Evolutionary conservation across 2,888 invertebrate genomes (phyloP).

Genomic region (Cylindroiulus punctatus): DNA sequence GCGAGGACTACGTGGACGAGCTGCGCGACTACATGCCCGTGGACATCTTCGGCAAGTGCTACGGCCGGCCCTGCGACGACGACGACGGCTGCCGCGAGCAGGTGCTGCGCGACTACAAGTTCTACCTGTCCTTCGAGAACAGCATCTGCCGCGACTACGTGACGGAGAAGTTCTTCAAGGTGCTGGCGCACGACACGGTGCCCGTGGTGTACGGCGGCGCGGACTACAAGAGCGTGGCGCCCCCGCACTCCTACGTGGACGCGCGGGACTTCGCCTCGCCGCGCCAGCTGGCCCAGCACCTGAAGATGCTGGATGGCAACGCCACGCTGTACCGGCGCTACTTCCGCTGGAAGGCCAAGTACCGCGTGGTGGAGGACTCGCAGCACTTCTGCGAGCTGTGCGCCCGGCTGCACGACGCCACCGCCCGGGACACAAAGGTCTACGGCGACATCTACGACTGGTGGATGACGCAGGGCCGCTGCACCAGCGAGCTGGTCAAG

Average conservation of each 20-base stretch:
- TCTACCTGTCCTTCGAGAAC: constrained; percentile 60
- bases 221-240: constrained; percentile 47
- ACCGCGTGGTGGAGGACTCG: not conserved
- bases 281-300: constrained; percentile 52
- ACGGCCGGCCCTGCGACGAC: constrained; percentile 44
- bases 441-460: constrained; percentile 54
- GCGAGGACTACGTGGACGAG: constrained; percentile 56
- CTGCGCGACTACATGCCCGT: constrained; percentile 57
- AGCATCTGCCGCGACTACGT: constrained; percentile 59
- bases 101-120: constrained; percentile 57
- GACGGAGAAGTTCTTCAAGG: constrained; percentile 59
- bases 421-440: not conserved
- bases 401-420: constrained; percentile 11
- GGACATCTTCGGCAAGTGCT: constrained; percentile 58
- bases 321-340: constrained; percentile 52
- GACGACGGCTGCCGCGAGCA: not conserved
- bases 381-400: constrained; percentile 48
- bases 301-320: constrained; percentile 49
- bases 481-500: not conserved
- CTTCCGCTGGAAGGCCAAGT: constrained; percentile 52
- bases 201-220: constrained; percentile 57
- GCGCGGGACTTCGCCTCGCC: constrained; percentile 50
- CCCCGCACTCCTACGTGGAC: constrained; percentile 54
- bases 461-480: constrained; percentile 47
- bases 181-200: constrained; percentile 49